These are phyloP conservation scores for Microcebus lehilahytsara DNA, from an alignment of 2,113 vertebrate genomes.

Conservation along the genomic window DNA sequence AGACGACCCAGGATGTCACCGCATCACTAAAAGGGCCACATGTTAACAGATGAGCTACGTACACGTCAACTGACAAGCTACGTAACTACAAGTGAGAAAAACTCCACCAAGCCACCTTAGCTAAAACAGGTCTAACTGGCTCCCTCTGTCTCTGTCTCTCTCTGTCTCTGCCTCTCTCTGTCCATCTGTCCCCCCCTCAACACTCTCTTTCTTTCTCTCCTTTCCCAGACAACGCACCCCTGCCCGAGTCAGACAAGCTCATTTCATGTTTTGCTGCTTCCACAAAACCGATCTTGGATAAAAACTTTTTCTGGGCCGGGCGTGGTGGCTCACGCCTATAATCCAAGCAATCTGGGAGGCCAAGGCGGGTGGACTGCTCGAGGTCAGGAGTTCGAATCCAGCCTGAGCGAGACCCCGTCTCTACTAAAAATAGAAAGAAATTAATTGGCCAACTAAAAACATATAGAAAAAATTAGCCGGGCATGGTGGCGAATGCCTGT, in stretches of 20 bases:
- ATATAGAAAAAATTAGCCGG: too few species aligned
- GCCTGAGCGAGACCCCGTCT: too few species aligned
- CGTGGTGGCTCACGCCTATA: too few species aligned
- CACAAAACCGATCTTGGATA: not conserved
- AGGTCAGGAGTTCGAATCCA: too few species aligned
- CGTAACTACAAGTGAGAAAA: conserved; percentile 61
- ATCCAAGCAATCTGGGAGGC: too few species aligned
- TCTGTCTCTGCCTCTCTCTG: too few species aligned
- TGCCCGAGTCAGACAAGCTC: not conserved
- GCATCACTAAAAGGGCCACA: conserved; percentile 35
- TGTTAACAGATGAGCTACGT: not conserved
- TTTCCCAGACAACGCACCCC: not conserved
- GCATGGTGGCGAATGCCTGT: too few species aligned
- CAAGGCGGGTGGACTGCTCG: too few species aligned
- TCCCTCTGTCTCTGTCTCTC: not conserved
- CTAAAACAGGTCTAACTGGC: not conserved
- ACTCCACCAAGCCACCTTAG: conserved; percentile 35
- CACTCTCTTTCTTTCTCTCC: not conserved
- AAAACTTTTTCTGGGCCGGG: not conserved
- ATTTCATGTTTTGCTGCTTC: not conserved
- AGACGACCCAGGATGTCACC: not conserved
- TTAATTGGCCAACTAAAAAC: too few species aligned
- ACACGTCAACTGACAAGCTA: conserved; percentile 47
- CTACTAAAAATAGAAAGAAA: too few species aligned
- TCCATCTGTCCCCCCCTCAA: accelerated